These are phyloP conservation scores for Drosophila melanica DNA, from an alignment of 1,140 invertebrate species.

Conservation along the genomic window DNA sequence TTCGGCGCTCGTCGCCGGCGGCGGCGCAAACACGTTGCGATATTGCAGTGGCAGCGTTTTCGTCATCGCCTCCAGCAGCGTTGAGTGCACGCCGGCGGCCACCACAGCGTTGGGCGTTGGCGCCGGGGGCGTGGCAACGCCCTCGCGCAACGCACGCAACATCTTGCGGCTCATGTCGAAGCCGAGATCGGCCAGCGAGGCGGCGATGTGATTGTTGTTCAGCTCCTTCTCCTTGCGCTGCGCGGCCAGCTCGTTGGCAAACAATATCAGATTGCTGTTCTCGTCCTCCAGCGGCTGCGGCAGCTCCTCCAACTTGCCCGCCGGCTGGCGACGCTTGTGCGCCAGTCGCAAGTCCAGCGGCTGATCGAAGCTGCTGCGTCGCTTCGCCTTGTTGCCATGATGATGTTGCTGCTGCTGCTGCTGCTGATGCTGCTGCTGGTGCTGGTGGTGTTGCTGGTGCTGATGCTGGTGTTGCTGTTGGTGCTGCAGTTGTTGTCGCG, in stretches of 20 bases:
- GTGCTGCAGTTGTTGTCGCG: constrained; percentile 31
- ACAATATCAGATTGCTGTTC: constrained; percentile 68
- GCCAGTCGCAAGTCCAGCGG: constrained; percentile 93
- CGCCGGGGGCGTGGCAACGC: constrained; percentile 40
- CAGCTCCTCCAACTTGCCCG: constrained; percentile 70
- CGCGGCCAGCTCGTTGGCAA: constrained; percentile 54
- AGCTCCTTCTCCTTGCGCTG: constrained; percentile 75
- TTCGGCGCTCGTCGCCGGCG: constrained; percentile 67
- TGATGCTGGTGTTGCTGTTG: constrained; percentile 45
- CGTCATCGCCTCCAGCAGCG: constrained; percentile 90
- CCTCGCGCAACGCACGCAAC: constrained; percentile 64
- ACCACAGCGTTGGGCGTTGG: constrained; percentile 83
- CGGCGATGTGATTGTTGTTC: constrained; percentile 73
- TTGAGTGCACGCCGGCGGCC: constrained; percentile 87
- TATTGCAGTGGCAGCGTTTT: constrained; percentile 86
- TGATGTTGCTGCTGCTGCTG: constrained; percentile 41
- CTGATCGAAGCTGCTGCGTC: constrained; percentile 86
- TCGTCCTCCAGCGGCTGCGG: constrained; percentile 65
- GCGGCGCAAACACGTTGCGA: constrained; percentile 40
- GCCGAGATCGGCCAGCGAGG: constrained; percentile 68
- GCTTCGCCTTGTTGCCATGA: constrained; percentile 62
- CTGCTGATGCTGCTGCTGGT: constrained; percentile 29
- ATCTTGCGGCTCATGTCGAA: constrained; percentile 75
- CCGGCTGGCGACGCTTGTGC: constrained; percentile 86
- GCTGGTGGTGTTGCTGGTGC: constrained; percentile 21